These are phyloP conservation scores for Marcusenius ussheri DNA, from an alignment of 2,113 vertebrate species.

Conservation along the genomic window DNA sequence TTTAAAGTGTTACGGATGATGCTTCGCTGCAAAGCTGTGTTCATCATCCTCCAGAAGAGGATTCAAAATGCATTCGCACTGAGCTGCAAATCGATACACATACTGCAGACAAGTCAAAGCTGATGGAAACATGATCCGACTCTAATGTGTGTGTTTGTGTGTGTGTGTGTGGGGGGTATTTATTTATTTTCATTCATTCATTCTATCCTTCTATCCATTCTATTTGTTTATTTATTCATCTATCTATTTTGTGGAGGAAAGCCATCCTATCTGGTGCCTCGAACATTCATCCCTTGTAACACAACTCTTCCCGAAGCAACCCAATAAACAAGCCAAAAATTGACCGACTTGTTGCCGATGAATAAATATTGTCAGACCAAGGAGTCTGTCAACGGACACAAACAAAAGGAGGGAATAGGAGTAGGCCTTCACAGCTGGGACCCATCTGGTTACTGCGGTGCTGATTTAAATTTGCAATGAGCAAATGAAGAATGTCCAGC, in stretches of 20 bases:
- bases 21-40: constrained; percentile 47
- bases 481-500: constrained; percentile 2
- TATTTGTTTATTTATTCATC: not conserved
- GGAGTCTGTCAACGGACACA: not conserved
- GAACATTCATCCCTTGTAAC: constrained; percentile 42
- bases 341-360: constrained; percentile 21
- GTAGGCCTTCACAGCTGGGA: not conserved
- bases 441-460: constrained; percentile 16
- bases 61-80: constrained; percentile 46
- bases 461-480: constrained; percentile 9
- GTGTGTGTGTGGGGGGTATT: not conserved
- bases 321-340: constrained; percentile 44
- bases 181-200: not conserved
- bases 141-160: constrained; percentile 5
- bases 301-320: constrained; percentile 43
- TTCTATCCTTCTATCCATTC: not conserved
- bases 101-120: constrained; percentile 45
- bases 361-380: constrained; percentile 14
- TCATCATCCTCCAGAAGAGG: constrained; percentile 48
- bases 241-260: constrained; percentile 27
- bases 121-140: constrained; percentile 45
- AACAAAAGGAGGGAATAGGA: not conserved
- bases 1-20: constrained; percentile 53
- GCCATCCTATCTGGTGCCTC: constrained; percentile 50
- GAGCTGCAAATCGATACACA: constrained; percentile 50